Percentiles rank a stretch among this genome's conserved stretches.
Conservation (phyloP, 2,888 invertebrate species). For the Stenichneumon culpator region DNA sequence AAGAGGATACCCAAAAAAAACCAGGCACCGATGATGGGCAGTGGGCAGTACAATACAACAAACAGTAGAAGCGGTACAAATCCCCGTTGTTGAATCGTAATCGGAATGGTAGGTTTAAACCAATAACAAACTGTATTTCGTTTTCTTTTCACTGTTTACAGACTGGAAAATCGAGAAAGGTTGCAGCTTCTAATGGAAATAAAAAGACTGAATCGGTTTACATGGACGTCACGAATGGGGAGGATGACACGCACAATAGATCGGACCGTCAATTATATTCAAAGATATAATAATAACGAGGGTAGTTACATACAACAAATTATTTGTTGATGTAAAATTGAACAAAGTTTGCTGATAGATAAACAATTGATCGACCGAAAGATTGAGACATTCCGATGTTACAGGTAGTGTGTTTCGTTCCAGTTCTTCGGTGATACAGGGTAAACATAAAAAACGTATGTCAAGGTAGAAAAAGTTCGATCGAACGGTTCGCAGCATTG, state of each 20-base stretch:
- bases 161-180: constrained; percentile 70
- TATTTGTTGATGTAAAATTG: constrained; percentile 29
- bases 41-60: no score
- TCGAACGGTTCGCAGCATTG: constrained; percentile 33
- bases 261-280: constrained; percentile 78
- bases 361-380: constrained; percentile 12
- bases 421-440: constrained; percentile 54
- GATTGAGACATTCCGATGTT: constrained; percentile 44
- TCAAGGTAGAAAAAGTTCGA: constrained; percentile 16
- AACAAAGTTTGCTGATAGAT: constrained; percentile 41
- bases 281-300: constrained; percentile 56
- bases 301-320: constrained; percentile 31
- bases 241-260: constrained; percentile 78
- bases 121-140: neutral
- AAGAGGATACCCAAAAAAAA: no score
- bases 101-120: neutral
- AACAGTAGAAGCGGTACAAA: no score
- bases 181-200: constrained; percentile 65
- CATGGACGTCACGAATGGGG: constrained; percentile 75
- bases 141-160: constrained; percentile 56
- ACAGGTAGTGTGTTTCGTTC: neutral
- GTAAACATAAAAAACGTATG: constrained; percentile 22
- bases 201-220: constrained; percentile 81
- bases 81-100: no score
- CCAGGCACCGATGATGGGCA: no score